Evolutionary conservation across 2,113 vertebrate genomes (phyloP), one percentile per base, ranked within the genome.

Genomic region (Passer montanus): DNA sequence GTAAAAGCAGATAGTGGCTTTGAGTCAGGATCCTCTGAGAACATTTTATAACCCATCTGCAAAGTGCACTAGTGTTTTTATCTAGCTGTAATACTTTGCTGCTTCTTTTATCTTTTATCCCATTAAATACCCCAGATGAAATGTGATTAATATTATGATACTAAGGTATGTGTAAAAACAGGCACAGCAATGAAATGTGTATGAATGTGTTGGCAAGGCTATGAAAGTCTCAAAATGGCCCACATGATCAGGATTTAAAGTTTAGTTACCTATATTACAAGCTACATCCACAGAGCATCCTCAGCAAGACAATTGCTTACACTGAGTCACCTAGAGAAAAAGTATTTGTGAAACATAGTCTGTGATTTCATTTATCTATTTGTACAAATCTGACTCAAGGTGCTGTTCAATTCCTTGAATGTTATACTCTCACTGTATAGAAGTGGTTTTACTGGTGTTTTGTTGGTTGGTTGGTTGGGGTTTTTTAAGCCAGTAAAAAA

Each of bases 71-170:
- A 14, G 4, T 89, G 37, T n/a, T 96, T 94, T 91, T 88, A 94
- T 92, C 59, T 91, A 72, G 52, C 43, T 87, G n/a, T 67, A 89
- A 67, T 62, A 74, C 31, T 96, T 95, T 53, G 74, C 47, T 94
- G 20, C 43, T 88, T 55, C 59, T 76, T 97, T 77, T 90, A 91
- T 87, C 47, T 83, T 93, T 94, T 87, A 94, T 91, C 28, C 41
- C 33, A 67, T 96, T 96, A 95, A 95, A 91, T 49, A 89, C 14
- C 28, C 12, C n/a, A 95, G 74, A 93, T 39, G 47, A 95, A 94
- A 95, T 80, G 23, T 47, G 37, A 94, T 89, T 79, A 90, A 92
- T 89, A 89, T 90, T 83, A 80, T 62, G 74, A 86, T 89, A 84
- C 30, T 78, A 85, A 89, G 47, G 33, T 58, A 59, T 59, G 52